Conservation (phyloP, 2,888 invertebrate genomes). For the Dendrolimus pini region DNA sequence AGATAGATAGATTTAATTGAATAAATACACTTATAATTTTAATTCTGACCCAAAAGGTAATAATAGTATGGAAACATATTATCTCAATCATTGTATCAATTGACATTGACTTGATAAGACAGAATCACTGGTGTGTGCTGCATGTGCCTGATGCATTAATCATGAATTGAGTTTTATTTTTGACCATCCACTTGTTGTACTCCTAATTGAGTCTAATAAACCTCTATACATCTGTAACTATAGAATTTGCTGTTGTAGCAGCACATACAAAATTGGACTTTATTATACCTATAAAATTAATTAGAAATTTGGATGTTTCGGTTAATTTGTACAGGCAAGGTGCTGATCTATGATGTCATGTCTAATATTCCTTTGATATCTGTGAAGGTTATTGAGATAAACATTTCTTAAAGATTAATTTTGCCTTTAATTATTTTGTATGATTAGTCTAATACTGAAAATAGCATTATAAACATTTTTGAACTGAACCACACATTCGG, state of each 20-base stretch:
- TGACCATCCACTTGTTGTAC: slow-evolving; percentile 30
- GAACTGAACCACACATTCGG: too few species aligned
- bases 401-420: too few species aligned
- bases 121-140: slow-evolving; percentile 31
- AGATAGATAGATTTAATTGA: too few species aligned
- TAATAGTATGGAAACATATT: too few species aligned
- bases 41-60: too few species aligned
- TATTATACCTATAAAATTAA: neutral
- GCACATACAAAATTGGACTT: neutral
- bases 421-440: too few species aligned
- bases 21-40: too few species aligned
- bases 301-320: neutral
- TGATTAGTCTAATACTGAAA: slow-evolving; percentile 3
- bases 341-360: neutral
- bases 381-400: neutral
- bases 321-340: neutral
- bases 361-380: neutral
- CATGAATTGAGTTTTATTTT: slow-evolving; percentile 45
- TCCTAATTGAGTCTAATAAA: slow-evolving; percentile 60
- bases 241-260: neutral
- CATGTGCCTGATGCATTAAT: slow-evolving; percentile 16
- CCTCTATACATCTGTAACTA: neutral
- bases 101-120: slow-evolving; percentile 30
- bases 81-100: slow-evolving; percentile 21
- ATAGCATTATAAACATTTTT: slow-evolving; percentile 2